phyloP scores from a whole-genome alignment of 2,888 invertebrate species.

The Pterostichus niger region DNA sequence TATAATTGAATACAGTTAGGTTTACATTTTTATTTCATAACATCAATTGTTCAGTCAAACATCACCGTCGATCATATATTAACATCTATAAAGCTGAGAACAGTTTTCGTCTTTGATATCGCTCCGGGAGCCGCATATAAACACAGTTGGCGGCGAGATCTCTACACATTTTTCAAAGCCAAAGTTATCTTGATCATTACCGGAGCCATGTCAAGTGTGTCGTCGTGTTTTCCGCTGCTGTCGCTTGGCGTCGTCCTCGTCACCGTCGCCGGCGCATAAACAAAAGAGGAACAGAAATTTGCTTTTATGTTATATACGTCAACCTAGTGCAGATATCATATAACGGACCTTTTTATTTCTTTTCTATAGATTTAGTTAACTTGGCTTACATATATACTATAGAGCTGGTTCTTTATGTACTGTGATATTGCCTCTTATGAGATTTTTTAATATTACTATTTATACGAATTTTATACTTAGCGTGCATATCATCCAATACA shows the following conservation, averaged over 20 bases:
- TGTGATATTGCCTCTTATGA: background rate
- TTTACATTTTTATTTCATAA: no score
- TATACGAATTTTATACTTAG: no score
- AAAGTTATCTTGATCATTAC: slow-evolving; percentile 38
- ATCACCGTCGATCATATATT: background rate
- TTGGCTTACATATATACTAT: background rate
- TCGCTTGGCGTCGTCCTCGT: background rate
- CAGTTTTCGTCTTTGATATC: background rate
- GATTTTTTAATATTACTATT: background rate
- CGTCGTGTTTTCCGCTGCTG: background rate
- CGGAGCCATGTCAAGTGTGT: slow-evolving; percentile 34
- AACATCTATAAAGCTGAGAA: background rate
- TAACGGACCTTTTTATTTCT: slow-evolving; percentile 27
- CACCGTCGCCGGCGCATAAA: slow-evolving; percentile 13
- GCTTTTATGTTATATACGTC: slow-evolving; percentile 1
- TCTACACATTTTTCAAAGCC: slow-evolving; percentile 31
- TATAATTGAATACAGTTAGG: no score
- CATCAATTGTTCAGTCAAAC: no score
- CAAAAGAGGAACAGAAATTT: slow-evolving; percentile 34
- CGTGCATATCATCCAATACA: no score
- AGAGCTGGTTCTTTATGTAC: background rate
- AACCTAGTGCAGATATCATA: slow-evolving; percentile 20
- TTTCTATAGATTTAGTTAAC: slow-evolving; percentile 17
- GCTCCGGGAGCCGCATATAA: slow-evolving; percentile 1
- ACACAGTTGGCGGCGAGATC: slow-evolving; percentile 22